A percentile compares a stretch with the other conserved stretches of the same genome.
These are phyloP conservation scores for Eumeta japonica DNA, from an alignment of 1,140 invertebrate genomes.

Conservation along the genomic window DNA sequence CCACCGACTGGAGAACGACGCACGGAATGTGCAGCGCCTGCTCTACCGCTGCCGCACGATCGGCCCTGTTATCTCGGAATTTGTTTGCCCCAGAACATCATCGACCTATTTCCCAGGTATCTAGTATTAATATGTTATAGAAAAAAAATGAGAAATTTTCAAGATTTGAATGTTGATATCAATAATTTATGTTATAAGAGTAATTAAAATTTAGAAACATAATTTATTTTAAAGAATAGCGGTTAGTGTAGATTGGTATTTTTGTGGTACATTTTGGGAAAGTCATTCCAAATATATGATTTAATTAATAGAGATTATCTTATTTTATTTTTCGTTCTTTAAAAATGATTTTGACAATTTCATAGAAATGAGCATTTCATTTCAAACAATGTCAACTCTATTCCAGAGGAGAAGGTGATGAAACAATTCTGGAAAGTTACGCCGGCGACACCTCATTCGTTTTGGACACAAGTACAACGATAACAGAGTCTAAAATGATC, in stretches of 20 bases:
- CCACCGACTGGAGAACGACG: background rate
- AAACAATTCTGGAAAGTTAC: background rate
- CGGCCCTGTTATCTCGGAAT: slow-evolving; percentile 69
- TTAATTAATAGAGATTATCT: no score
- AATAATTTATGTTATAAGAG: no score
- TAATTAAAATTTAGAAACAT: no score
- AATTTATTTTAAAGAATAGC: no score
- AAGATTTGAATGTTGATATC: no score
- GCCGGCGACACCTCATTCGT: background rate
- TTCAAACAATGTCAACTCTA: no score
- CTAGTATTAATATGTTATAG: background rate
- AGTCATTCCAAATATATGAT: no score
- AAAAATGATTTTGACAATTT: background rate
- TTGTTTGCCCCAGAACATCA: slow-evolving; percentile 69
- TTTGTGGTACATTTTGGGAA: no score
- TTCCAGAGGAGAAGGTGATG: background rate
- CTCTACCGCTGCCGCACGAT: slow-evolving; percentile 8
- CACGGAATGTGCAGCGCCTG: background rate
- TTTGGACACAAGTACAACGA: background rate
- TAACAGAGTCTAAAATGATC: background rate
- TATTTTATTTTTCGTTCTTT: no score
- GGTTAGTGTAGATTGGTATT: no score
- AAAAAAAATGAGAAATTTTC: background rate
- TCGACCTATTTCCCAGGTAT: slow-evolving; percentile 66
- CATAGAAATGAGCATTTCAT: no score